Evolutionary conservation across 2,113 vertebrate species (phyloP), one percentile per base, ranked within the genome.

Genomic region (Loxodonta africana): DNA sequence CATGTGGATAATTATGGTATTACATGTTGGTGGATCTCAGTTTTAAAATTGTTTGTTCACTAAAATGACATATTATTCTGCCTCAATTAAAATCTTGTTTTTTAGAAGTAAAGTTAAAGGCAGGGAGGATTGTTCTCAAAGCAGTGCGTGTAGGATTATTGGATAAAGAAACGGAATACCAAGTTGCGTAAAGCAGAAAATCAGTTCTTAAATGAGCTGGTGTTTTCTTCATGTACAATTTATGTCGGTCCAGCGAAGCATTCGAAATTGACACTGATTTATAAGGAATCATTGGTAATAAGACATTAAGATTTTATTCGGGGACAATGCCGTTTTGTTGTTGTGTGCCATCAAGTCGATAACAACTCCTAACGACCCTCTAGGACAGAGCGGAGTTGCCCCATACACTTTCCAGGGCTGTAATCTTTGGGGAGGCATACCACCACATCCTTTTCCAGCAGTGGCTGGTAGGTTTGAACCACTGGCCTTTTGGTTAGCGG

Each of bases 1-100:
- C 97, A 3, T 89, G 98, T 95, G 98, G 95, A 46, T 4, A 30
- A 90, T 28, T 73, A 2, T n/a, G 77, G 41, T 57, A 95, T 44
- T 93, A 76, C 98, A 97, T 1, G 2, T 9, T 46, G 18, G 18
- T 23, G 6, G 53, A 57, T 57, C 7, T 57, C 53, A 57, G 53
- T 57, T 57, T 57, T 57, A 11, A 57, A 17, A 14, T 57, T 57
- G 11, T 57, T 57, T 57, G 8, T 57, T 11, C 53, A 17, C 11
- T 17, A 17, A 14, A 11, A 57, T 57, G 53, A 11, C 10, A 23
- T 82, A 20, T 33, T 28, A 44, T 41, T 37, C 20, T 11, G 7
- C 14, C 30, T 63, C 88, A 44, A 67, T 53, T 81, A 57, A 53
- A 83, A 77, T 48, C 37, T 53, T n/a, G 51, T 78, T 62, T 88